Base-by-base conservation (phyloP, 1,140 invertebrate genomes). In the Zaprionus capensis region DNA sequence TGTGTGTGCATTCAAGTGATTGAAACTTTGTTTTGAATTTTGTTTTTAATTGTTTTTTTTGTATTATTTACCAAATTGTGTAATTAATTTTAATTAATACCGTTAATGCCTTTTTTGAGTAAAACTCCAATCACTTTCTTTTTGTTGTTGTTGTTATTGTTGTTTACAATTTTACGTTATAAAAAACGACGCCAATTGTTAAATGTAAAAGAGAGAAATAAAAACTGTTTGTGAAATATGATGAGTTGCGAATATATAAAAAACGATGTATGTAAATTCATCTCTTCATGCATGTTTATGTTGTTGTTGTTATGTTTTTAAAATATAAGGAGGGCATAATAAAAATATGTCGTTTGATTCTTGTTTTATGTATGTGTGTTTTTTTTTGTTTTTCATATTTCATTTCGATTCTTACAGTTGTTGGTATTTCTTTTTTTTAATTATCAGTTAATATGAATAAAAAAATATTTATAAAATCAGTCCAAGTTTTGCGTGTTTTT, bases 381-480 rank as follows among this genome's bases (percentile, higher is more conserved):
- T 73, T 67, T 22, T 53, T 64, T 78, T 71, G 65, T 80, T 73
- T 51, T 64, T 71, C 24, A 46, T 22, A 3, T 51, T 22, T n/a
- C 14, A 24, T 44, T 22, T 46, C 49, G 17, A 70, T 73, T 55
- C 80, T 79, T 72, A 64, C 81, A 66, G 65, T 71, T 70, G n/a
- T 59, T 56, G 46, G 17, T 78, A 65, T 76, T 88, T 75, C 51
- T 38, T 65, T 49, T 65, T 41, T 68, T 76, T 58, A 49, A 12
- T 78, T 67, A 74, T 88, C 41, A 69, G 71, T 70, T 75, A 70
- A 76, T 91, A 84, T 90, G 82, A 86, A 76, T 85, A 91, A 85
- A 85, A 74, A 90, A 90, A 91, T 91, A 91, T 90, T 82, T 90
- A 91, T 90, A 90, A 90, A 90, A 90, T 90, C 86, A 90, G 86